These are phyloP conservation scores for Panorpa germanica DNA, from an alignment of 2,888 invertebrate species.

Conservation along the genomic window DNA sequence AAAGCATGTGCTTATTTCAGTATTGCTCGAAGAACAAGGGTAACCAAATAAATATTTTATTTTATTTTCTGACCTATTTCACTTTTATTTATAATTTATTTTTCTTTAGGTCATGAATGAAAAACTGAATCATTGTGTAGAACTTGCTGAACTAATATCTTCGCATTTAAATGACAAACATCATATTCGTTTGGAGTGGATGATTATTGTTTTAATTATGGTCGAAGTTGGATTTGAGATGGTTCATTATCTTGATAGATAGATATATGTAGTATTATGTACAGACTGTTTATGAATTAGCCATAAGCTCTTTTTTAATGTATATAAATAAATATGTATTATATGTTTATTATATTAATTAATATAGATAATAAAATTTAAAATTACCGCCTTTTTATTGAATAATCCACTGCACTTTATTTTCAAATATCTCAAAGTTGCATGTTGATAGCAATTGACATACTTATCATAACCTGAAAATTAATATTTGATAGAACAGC, in stretches of 20 bases:
- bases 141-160: constrained; percentile 74
- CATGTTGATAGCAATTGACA: no score
- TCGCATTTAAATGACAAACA: constrained; percentile 83
- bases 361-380: no score
- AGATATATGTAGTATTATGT: constrained; percentile 18
- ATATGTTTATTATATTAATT: no score
- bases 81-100: constrained; percentile 10
- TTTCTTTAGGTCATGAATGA: constrained; percentile 74
- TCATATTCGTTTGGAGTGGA: constrained; percentile 88
- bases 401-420: no score
- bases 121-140: constrained; percentile 85
- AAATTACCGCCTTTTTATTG: no score
- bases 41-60: constrained; percentile 12
- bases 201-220: constrained; percentile 90
- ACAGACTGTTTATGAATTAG: no score
- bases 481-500: no score
- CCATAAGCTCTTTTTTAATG: no score
- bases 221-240: constrained; percentile 83
- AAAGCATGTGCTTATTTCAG: constrained; percentile 70
- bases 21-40: constrained; percentile 66
- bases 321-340: no score
- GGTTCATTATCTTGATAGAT: constrained; percentile 54
- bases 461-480: no score
- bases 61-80: no score
- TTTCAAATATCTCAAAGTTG: no score